Conservation (phyloP, 2,888 invertebrate genomes). For the Limnephilus auricula region DNA sequence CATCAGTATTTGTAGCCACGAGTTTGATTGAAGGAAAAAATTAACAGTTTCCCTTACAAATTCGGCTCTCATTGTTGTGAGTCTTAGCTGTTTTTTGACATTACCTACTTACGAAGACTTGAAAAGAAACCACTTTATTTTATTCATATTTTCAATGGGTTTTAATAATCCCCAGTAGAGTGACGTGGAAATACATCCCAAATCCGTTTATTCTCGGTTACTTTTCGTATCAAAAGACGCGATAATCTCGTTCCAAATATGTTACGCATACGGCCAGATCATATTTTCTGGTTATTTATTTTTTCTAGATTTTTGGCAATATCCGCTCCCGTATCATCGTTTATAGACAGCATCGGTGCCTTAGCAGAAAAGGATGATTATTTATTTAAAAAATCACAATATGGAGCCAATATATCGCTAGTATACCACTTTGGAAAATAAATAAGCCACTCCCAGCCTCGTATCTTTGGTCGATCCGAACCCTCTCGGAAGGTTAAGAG, state of each 20-base stretch:
- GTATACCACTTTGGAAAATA: conserved; percentile 38
- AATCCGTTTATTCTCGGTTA: not conserved
- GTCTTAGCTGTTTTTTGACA: not conserved
- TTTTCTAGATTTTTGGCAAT: conserved; percentile 40
- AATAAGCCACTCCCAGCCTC: conserved; percentile 36
- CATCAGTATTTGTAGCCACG: too few relatives aligned
- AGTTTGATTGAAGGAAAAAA: not conserved
- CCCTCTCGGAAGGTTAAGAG: conserved; percentile 43
- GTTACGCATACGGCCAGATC: conserved; percentile 4
- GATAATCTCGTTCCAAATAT: conserved; percentile 26
- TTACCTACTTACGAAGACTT: not conserved
- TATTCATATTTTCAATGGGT: too few relatives aligned
- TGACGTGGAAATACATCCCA: not conserved
- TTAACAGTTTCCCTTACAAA: not conserved
- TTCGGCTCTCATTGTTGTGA: not conserved
- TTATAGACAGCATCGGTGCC: conserved; percentile 2
- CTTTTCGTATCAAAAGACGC: conserved; percentile 13
- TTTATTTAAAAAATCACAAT: conserved; percentile 40
- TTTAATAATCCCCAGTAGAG: not conserved
- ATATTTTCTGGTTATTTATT: conserved; percentile 45
- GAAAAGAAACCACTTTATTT: too few relatives aligned
- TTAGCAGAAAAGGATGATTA: conserved; percentile 41
- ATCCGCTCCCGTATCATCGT: conserved; percentile 29
- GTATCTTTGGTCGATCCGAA: not conserved
- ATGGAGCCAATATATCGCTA: conserved; percentile 31